These are phyloP conservation scores for Laticauda laticaudata DNA, from an alignment of 2,113 vertebrate genomes.

Conservation along the genomic window DNA sequence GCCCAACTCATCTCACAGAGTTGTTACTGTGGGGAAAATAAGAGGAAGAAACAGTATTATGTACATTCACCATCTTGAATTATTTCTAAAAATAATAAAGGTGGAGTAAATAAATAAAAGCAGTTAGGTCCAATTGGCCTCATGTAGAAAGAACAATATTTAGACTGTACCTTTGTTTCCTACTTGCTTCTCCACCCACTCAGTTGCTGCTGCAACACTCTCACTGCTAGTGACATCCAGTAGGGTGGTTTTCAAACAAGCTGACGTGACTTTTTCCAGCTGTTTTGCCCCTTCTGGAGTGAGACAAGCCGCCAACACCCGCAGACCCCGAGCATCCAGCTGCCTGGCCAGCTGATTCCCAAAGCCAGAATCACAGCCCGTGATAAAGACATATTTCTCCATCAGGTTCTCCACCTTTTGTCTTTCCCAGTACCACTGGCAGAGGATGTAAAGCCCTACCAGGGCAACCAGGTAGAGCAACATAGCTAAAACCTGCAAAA, in stretches of 20 bases:
- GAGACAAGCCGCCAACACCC: neutral
- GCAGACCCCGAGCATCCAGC: neutral
- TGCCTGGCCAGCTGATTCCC: neutral
- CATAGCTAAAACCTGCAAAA: neutral
- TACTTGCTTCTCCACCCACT: slow-evolving; percentile 21
- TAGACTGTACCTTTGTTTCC: slow-evolving; percentile 1
- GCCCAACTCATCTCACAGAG: neutral
- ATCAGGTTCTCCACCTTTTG: neutral
- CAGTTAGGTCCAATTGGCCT: neutral
- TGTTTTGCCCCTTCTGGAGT: neutral
- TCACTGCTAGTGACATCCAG: neutral
- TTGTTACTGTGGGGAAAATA: neutral
- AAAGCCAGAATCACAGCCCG: neutral
- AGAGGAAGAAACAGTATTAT: neutral
- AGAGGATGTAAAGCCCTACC: neutral
- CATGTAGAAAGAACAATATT: neutral
- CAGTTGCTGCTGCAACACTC: slow-evolving; percentile 17
- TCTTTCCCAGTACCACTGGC: neutral
- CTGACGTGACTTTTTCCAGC: neutral
- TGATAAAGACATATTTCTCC: neutral
- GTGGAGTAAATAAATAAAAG: neutral
- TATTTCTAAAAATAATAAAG: neutral
- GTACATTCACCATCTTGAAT: neutral
- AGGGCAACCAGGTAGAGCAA: neutral
- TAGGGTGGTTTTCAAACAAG: neutral